Percentiles rank a stretch among this genome's conserved stretches.
Conservation (phyloP, 37 sponge, comb jelly and placozoan species). For the Bolinopsis microptera region DNA sequence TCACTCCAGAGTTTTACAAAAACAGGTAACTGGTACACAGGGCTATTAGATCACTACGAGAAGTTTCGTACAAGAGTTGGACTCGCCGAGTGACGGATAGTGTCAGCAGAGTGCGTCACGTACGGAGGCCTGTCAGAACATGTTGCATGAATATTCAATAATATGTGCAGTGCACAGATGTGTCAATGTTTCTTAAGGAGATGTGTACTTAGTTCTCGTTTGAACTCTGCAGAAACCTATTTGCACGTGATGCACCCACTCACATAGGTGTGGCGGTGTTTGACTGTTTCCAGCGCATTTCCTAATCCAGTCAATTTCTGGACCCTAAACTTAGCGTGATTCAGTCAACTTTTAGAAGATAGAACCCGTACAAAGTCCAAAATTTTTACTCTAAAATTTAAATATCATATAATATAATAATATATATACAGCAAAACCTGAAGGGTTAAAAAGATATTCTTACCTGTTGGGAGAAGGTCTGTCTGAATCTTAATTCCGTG, state of each 20-base stretch:
- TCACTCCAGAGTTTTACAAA: background rate
- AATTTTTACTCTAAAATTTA: background rate
- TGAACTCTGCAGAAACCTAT: too few species aligned
- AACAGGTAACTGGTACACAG: background rate
- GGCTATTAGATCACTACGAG: background rate
- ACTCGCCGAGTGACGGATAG: too few species aligned
- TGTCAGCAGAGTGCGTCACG: too few species aligned
- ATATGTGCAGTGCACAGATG: background rate
- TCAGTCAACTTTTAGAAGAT: background rate
- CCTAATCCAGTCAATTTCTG: background rate
- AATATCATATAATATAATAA: too few species aligned
- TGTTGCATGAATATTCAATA: background rate
- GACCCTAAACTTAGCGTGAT: background rate
- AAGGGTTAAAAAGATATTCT: background rate
- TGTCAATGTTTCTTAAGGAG: too few species aligned
- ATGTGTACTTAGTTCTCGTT: too few species aligned
- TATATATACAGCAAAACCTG: too few species aligned
- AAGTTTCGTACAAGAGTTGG: background rate
- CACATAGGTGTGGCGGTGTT: background rate
- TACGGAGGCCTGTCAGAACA: too few species aligned
- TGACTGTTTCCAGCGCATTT: background rate
- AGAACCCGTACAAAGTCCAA: background rate
- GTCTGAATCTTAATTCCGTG: constrained; percentile 16
- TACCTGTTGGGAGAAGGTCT: background rate
- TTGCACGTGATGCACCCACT: too few species aligned